A percentile compares a stretch with the other conserved stretches of the same genome.
These are phyloP conservation scores for Metellina segmentata DNA, from an alignment of 2,888 invertebrate genomes.

Conservation along the genomic window DNA sequence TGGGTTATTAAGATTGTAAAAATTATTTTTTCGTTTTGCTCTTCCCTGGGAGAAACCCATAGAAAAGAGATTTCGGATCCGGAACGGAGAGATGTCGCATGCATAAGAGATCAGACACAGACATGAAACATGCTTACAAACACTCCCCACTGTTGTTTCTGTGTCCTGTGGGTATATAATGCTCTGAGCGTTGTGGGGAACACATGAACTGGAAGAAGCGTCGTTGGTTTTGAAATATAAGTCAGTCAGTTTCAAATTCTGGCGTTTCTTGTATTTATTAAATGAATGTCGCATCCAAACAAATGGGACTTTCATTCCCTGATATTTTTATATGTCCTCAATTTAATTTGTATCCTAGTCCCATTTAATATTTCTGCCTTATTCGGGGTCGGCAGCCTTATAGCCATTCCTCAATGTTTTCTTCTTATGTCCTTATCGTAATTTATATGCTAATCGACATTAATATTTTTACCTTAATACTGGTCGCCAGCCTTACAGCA, in stretches of 20 bases:
- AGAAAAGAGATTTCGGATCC: slow-evolving; percentile 29
- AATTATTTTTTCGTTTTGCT: slow-evolving; percentile 18
- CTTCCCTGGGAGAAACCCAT: not conserved
- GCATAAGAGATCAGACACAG: slow-evolving; percentile 30
- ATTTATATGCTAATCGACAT: too few relatives aligned
- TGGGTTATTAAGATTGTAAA: slow-evolving; percentile 44
- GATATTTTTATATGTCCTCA: too few relatives aligned
- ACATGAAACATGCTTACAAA: not conserved
- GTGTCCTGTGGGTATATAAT: not conserved
- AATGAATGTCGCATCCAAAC: not conserved
- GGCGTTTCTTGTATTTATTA: not conserved
- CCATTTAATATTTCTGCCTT: too few relatives aligned
- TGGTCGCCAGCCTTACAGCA: too few relatives aligned
- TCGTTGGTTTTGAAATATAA: not conserved
- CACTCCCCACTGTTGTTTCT: not conserved
- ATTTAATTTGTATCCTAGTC: too few relatives aligned
- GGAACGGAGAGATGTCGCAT: not conserved
- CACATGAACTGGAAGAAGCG: not conserved
- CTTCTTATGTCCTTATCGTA: too few relatives aligned
- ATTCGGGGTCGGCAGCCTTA: too few relatives aligned
- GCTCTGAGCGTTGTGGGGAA: not conserved
- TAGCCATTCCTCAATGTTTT: too few relatives aligned
- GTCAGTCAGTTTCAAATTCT: not conserved
- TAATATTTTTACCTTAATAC: too few relatives aligned
- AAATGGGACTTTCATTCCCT: not conserved